phyloP scores from a whole-genome alignment of 2,888 invertebrate species.

The Zhuqinia jingwanae region DNA sequence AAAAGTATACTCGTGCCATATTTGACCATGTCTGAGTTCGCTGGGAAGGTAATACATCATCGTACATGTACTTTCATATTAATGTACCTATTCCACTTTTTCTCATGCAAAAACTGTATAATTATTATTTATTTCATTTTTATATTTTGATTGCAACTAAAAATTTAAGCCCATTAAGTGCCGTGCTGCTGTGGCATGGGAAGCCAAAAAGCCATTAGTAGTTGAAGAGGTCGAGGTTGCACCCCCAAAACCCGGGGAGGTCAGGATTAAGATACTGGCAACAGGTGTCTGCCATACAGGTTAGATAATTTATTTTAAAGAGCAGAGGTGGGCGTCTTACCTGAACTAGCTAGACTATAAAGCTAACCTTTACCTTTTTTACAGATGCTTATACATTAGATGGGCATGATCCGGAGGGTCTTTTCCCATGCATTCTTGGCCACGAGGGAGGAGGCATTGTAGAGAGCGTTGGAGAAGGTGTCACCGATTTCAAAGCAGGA shows the following conservation, averaged over 20 bases:
- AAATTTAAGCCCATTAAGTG: constrained; percentile 89
- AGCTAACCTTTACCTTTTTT: no score
- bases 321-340: no score
- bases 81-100: no score
- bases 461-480: constrained; percentile 97
- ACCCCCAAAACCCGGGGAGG: constrained; percentile 96
- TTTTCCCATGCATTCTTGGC: constrained; percentile 95
- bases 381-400: constrained; percentile 91
- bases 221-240: constrained; percentile 97
- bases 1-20: no score
- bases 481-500: constrained; percentile 91
- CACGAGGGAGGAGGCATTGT: constrained; percentile 98
- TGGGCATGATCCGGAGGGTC: constrained; percentile 94
- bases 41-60: constrained; percentile 48
- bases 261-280: constrained; percentile 89
- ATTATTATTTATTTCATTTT: no score
- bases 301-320: background rate
- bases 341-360: background rate
- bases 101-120: no score
- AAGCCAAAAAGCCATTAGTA: constrained; percentile 91
- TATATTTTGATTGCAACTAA: background rate
- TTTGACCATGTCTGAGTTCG: constrained; percentile 19
- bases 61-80: no score
- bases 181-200: constrained; percentile 98
- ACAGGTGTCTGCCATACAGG: constrained; percentile 96